Evolutionary conservation across 2,888 invertebrate genomes (phyloP).

Genomic region (Chaetogeoica ovagalla): DNA sequence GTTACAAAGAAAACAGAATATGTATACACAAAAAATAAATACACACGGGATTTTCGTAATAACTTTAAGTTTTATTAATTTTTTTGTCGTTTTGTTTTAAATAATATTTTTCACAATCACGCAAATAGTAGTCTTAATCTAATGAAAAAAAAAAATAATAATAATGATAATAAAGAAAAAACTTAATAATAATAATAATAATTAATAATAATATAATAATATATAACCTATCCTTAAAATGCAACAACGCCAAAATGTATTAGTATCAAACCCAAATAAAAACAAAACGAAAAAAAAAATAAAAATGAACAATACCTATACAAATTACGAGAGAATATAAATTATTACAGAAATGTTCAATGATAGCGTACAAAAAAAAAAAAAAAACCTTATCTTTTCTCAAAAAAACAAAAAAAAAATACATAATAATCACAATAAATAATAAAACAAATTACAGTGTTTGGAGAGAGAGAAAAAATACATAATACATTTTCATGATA

Average conservation of each 20-base stretch:
- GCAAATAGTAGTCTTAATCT: conserved; percentile 44
- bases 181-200: conserved; percentile 44
- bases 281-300: conserved; percentile 47
- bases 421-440: background rate
- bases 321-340: conserved; percentile 10
- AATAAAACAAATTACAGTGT: no score
- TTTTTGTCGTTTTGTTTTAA: conserved; percentile 33
- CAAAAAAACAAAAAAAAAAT: background rate
- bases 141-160: conserved; percentile 13
- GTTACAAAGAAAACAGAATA: background rate
- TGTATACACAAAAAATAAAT: background rate
- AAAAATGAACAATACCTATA: conserved; percentile 37
- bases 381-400: background rate
- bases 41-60: conserved; percentile 26
- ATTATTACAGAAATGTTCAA: conserved; percentile 16
- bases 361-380: background rate
- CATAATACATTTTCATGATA: no score
- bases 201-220: conserved; percentile 51
- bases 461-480: no score
- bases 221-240: conserved; percentile 48
- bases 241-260: conserved; percentile 48
- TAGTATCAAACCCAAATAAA: conserved; percentile 44
- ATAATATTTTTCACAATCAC: conserved; percentile 44
- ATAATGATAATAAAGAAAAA: conserved; percentile 19
- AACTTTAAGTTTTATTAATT: conserved; percentile 41